phyloP scores from a whole-genome alignment of 2,888 invertebrate genomes.

The Agrochola litura region DNA sequence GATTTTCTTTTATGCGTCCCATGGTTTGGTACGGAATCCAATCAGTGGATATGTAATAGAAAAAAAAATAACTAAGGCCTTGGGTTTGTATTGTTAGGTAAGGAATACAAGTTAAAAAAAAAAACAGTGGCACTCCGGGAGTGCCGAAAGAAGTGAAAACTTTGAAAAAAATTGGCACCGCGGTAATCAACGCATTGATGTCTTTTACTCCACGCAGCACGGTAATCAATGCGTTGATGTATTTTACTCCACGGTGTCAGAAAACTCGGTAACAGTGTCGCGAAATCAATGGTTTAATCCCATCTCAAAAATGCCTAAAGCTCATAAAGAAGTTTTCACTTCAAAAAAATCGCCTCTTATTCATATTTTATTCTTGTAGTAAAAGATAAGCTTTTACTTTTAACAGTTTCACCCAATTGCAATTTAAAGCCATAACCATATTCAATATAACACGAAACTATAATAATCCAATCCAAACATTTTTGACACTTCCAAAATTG shows the following conservation, averaged over 20 bases:
- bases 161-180: too few species aligned
- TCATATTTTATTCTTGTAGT: background rate
- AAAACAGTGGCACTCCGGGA: background rate
- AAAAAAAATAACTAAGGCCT: constrained; percentile 37
- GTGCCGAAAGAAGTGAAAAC: too few species aligned
- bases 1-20: constrained; percentile 71
- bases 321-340: too few species aligned
- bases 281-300: too few species aligned
- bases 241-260: too few species aligned
- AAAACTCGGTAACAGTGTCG: too few species aligned
- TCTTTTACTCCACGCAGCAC: too few species aligned
- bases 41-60: constrained; percentile 60
- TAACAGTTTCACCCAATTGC: background rate
- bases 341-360: too few species aligned
- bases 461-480: constrained; percentile 29
- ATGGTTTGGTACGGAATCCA: constrained; percentile 66
- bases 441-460: background rate
- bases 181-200: too few species aligned
- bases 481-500: constrained; percentile 60
- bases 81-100: constrained; percentile 30
- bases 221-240: too few species aligned
- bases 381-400: background rate
- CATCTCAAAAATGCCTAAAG: too few species aligned
- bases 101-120: background rate
- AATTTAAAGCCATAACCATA: background rate